Evolutionary conservation across 2,888 invertebrate species (phyloP), one percentile per base, ranked within the genome.

Genomic region (Heliconius aoede): DNA sequence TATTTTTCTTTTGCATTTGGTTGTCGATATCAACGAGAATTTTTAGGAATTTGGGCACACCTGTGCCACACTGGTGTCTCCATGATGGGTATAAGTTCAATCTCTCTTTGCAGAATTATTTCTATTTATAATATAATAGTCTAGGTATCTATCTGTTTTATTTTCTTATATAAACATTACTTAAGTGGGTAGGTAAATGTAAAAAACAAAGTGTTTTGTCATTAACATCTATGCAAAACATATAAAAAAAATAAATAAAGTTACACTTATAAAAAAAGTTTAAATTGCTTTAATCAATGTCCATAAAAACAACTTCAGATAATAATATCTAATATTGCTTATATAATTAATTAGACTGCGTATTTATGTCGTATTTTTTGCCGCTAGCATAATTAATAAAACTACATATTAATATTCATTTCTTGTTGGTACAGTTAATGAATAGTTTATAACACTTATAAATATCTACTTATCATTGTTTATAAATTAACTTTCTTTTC

Each of bases 371-470:
- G 8, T 11, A 13, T 21, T 32, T 64, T 32, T 64, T 64, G 21
- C 32, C 18, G 1, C 32, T 21, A 32, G 5, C 3, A 13, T 32
- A 32, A 64, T 64, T n/a, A 32, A 7, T 32, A 32, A 8, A 64
- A n/a, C n/a, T 11, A n/a, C n/a, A n/a, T n/a, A 64, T 64, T 64
- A 32, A 32, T 64, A 64, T 32, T 64, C 4, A 32, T 64, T n/a
- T n/a, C 64, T 64, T 32, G 64, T 32, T 64, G 32, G 4, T 64
- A 64, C 21, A 32, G 32, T 32, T 64, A 32, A 64, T 64, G 4
- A 32, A 32, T 32, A 32, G 4, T n/a, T 30, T 18, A 30, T 21
- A 30, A 21, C 0, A 21, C 3, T 8, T 62, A 62, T 30, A 30
- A 30, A 60, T 26, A 24, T n/a, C 4, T 58, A 4, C 21, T 55